Evolutionary conservation across 2,113 vertebrate species (phyloP), one percentile per base, ranked within the genome.

Genomic region (Polyodon spathula): DNA sequence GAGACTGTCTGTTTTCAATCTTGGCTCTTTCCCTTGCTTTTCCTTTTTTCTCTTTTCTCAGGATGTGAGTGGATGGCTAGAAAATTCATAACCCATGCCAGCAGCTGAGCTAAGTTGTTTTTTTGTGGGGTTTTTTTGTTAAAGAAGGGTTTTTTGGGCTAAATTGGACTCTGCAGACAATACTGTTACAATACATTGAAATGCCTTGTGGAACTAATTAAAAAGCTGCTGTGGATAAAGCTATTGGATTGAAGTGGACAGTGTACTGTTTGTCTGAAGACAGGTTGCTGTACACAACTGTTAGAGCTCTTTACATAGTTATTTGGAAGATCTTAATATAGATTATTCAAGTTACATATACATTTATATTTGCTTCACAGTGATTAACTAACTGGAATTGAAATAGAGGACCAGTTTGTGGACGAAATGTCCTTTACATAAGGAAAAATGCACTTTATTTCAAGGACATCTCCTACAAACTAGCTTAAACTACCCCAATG

Each of bases 51-150:
- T 59, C 51, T 68, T 81, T 81, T 87, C 83, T 83, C 85, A 86
- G 86, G 84, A 87, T 85, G 86, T 84, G 81, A 85, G 76, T 64
- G 78, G 83, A 81, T 77, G 80, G 81, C 78, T 78, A 84, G 78
- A 86, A n/a, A 83, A 87, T 85, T 81, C 68, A 48, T 74, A 82
- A 80, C 68, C 71, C 73, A 78, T 74, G 78, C 79, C 82, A 76
- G 78, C 81, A 76, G 82, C 83, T 88, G 84, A 89, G 76, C 76
- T 82, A 80, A 79, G 81, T 71, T 77, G 86, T 69, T 75, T 65
- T 70, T 64, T 53, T 80, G 73, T 76, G n/a, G n/a, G n/a, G n/a
- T 76, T 81, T 6, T 62, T 71, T 70, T 67, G 39, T 40, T 59
- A 27, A 27, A 27, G 27, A 27, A 27, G 27, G 27, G 27, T 27